Evolutionary conservation across 2,797 vertebrate genomes (phyloP).

Genomic region (Cygnus olor): DNA sequence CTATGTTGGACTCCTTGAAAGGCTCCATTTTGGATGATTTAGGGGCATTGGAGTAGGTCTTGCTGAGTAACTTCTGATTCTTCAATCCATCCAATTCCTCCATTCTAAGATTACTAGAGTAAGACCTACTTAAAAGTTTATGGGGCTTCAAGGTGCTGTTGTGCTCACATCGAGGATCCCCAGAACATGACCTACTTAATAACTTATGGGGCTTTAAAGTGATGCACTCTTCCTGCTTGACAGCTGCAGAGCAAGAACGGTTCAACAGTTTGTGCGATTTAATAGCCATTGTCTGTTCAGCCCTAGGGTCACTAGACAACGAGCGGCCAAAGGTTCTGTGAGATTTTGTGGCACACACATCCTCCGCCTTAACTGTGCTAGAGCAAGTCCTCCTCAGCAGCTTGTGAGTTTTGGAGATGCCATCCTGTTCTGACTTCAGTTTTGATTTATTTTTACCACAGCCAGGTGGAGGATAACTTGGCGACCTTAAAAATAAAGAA

Average conservation of each 20-base stretch:
- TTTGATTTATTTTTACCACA: slow-evolving; percentile 90
- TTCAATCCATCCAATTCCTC: slow-evolving; percentile 88
- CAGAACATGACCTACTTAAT: slow-evolving; percentile 83
- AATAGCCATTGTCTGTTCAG: slow-evolving; percentile 81
- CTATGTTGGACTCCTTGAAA: slow-evolving; percentile 84
- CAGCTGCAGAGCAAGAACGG: slow-evolving; percentile 79
- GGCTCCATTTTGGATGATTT: slow-evolving; percentile 85
- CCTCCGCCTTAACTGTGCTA: slow-evolving; percentile 83
- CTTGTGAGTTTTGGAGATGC: slow-evolving; percentile 88
- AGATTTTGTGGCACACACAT: slow-evolving; percentile 82
- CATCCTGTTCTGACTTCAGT: slow-evolving; percentile 88
- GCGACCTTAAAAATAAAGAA: slow-evolving; percentile 82
- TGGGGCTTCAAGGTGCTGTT: slow-evolving; percentile 84
- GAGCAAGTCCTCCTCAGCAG: slow-evolving; percentile 87
- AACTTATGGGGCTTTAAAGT: slow-evolving; percentile 83
- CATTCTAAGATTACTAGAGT: slow-evolving; percentile 84
- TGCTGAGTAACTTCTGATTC: slow-evolving; percentile 87
- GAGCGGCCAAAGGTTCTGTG: slow-evolving; percentile 87
- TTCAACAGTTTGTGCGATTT: slow-evolving; percentile 87
- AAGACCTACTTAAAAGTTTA: slow-evolving; percentile 87
- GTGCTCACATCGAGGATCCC: slow-evolving; percentile 86
- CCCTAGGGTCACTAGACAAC: slow-evolving; percentile 83
- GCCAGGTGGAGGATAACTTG: slow-evolving; percentile 91
- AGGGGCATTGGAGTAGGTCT: slow-evolving; percentile 84
- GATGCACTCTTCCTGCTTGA: slow-evolving; percentile 84